Percentiles rank a stretch among this genome's conserved stretches.
These are phyloP conservation scores for Catalaphyllia jardinei DNA, from an alignment of 64 coral and sea anemone genomes.

Conservation along the genomic window DNA sequence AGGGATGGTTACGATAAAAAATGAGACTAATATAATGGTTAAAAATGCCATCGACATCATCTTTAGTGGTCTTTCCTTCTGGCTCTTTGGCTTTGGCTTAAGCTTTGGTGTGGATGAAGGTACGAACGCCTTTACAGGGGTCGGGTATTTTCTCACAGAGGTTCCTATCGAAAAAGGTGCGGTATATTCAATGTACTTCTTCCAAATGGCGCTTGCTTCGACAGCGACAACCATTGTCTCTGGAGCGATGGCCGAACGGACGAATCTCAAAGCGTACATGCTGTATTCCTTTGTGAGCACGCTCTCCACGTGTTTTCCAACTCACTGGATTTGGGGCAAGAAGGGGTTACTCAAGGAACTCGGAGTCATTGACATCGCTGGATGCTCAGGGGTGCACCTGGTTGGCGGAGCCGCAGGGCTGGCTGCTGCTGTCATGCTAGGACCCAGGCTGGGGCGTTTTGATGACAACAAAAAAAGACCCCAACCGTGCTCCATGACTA, in stretches of 20 bases:
- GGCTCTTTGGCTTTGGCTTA: conserved; percentile 64
- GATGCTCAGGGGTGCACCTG: conserved; percentile 65
- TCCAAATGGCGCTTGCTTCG: conserved; percentile 76
- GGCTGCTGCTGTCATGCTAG: conserved; percentile 60
- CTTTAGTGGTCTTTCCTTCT: conserved; percentile 67
- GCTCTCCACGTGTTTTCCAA: conserved; percentile 61
- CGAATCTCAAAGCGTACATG: conserved; percentile 71
- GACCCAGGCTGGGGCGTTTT: conserved; percentile 54
- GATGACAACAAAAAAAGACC: conserved; percentile 38
- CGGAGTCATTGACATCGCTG: conserved; percentile 63
- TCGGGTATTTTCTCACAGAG: conserved; percentile 65
- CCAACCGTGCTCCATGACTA: conserved; percentile 70
- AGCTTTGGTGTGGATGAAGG: conserved; percentile 62
- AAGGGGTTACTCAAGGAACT: conserved; percentile 57
- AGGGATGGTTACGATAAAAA: conserved; percentile 77
- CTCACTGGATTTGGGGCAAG: conserved; percentile 79
- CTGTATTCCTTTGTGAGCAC: conserved; percentile 74
- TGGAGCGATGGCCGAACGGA: conserved; percentile 69
- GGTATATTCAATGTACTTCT: conserved; percentile 69
- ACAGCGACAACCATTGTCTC: conserved; percentile 72
- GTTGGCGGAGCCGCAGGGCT: conserved; percentile 74
- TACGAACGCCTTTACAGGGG: conserved; percentile 61
- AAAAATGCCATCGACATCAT: conserved; percentile 78
- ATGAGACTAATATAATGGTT: conserved; percentile 72
- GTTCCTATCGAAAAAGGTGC: conserved; percentile 42